phyloP scores from a whole-genome alignment of 2,888 invertebrate genomes.

The Mythimna albipuncta region DNA sequence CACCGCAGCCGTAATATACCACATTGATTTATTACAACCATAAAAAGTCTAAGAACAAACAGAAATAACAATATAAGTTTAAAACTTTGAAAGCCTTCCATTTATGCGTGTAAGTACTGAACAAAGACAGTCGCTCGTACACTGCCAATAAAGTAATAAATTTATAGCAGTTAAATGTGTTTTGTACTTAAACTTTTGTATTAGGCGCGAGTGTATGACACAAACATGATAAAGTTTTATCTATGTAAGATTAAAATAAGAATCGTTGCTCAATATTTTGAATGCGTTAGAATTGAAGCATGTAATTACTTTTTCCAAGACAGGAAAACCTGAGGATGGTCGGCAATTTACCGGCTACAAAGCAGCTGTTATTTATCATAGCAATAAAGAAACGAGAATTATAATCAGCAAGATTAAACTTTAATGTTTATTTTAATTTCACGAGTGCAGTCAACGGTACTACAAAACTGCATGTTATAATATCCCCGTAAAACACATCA shows the following conservation, averaged over 20 bases:
- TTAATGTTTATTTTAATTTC: constrained; percentile 46
- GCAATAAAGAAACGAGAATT: constrained; percentile 30
- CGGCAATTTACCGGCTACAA: constrained; percentile 7
- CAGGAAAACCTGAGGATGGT: constrained; percentile 17
- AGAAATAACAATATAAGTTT: constrained; percentile 56
- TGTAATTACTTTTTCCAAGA: constrained; percentile 15
- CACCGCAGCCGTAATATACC: constrained; percentile 60
- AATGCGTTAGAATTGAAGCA: constrained; percentile 14
- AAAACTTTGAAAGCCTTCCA: constrained; percentile 51
- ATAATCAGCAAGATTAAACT: constrained; percentile 46
- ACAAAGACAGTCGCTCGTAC: constrained; percentile 53
- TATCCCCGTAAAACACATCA: constrained; percentile 81
- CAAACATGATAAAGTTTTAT: constrained; percentile 53
- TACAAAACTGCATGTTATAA: constrained; percentile 65
- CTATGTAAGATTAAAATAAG: constrained; percentile 51
- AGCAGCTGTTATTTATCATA: constrained; percentile 35
- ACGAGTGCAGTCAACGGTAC: constrained; percentile 41
- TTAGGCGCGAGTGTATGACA: constrained; percentile 34
- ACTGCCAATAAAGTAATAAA: constrained; percentile 49
- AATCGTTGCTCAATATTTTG: constrained; percentile 39
- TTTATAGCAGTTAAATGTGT: constrained; percentile 51
- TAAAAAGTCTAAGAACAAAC: constrained; percentile 66
- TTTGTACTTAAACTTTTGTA: constrained; percentile 52
- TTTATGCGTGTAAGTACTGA: constrained; percentile 29
- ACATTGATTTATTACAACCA: constrained; percentile 71